A percentile compares a stretch with the other conserved stretches of the same genome.
phyloP scores from a whole-genome alignment of 2,888 invertebrate genomes.

The Vannuccia rotundouncinata region DNA sequence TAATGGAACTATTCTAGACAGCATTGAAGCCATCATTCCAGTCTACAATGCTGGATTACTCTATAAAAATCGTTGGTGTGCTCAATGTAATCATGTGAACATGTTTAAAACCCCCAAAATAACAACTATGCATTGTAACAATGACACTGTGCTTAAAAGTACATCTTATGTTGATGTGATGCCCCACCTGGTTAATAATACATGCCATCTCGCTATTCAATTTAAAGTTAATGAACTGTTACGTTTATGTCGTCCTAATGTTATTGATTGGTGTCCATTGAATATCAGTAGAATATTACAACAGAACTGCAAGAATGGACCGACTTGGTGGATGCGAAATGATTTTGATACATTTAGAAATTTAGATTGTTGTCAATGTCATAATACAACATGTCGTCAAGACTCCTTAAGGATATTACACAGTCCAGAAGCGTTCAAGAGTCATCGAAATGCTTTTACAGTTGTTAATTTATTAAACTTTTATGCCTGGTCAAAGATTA shows the following conservation, averaged over 20 bases:
- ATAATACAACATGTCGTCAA: background rate
- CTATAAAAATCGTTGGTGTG: background rate
- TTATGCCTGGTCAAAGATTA: background rate
- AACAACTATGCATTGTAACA: background rate
- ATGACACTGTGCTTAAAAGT: background rate
- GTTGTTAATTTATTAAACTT: background rate
- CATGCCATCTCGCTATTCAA: background rate
- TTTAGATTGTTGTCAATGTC: background rate
- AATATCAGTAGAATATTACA: background rate
- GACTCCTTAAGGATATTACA: background rate
- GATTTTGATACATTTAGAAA: background rate
- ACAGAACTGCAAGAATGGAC: background rate
- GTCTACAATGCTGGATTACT: background rate
- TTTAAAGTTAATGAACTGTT: background rate
- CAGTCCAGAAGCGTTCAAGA: background rate
- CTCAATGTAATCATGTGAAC: background rate
- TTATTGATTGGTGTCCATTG: background rate
- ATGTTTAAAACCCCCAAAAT: background rate
- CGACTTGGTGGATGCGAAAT: background rate
- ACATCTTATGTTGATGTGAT: background rate
- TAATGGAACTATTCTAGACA: background rate
- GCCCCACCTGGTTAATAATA: background rate
- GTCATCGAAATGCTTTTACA: background rate
- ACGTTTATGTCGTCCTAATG: background rate
- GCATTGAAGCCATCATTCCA: background rate